phyloP scores from a whole-genome alignment of 2,113 vertebrate species.

The Cricetomys ansorgei region DNA sequence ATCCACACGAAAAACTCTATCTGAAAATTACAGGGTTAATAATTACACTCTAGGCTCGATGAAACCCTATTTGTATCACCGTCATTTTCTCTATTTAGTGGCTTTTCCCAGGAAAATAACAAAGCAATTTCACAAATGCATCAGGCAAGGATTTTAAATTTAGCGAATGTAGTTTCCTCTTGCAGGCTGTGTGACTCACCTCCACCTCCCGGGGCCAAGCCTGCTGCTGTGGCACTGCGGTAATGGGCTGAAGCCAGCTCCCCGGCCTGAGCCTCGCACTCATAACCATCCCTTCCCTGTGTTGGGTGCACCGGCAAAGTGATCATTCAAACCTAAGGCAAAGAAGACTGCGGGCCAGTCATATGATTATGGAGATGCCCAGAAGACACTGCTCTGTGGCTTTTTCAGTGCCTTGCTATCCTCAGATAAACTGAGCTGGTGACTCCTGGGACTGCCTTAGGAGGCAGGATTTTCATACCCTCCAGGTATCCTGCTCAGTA shows the following conservation, averaged over 20 bases:
- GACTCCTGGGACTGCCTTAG: accelerated
- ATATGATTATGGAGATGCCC: accelerated
- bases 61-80: not conserved
- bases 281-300: not conserved
- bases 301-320: not conserved
- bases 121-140: not conserved
- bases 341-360: accelerated
- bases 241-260: not conserved
- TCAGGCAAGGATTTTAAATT: slow-evolving; percentile 57
- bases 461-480: not conserved
- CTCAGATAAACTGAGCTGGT: accelerated
- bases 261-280: not conserved
- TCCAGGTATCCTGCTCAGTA: not conserved
- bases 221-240: not conserved
- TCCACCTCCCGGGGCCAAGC: not conserved
- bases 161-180: not conserved
- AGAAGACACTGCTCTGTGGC: too few species aligned
- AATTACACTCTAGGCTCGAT: not conserved
- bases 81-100: slow-evolving; percentile 18
- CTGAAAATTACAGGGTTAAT: slow-evolving; percentile 56
- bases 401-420: not conserved
- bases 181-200: slow-evolving; percentile 52
- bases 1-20: slow-evolving; percentile 6
- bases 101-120: slow-evolving; percentile 44
- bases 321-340: accelerated